Evolutionary conservation across 2,113 vertebrate species (phyloP), one percentile per base, ranked within the genome.

Genomic region (Halichoerus grypus): DNA sequence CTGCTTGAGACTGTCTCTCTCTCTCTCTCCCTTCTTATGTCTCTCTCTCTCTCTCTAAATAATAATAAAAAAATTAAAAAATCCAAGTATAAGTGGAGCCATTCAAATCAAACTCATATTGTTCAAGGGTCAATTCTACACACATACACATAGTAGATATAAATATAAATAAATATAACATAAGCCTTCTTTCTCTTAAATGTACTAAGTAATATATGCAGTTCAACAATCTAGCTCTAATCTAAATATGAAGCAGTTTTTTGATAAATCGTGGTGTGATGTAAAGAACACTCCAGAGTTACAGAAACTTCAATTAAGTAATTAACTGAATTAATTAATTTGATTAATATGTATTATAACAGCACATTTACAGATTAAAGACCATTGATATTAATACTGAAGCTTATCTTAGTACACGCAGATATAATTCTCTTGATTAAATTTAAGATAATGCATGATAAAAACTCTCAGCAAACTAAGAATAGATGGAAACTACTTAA

Each of bases 271-370:
- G 61, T 26, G n/a, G 14, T 8, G 46, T 69, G 19, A 71, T 84
- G 18, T 42, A 95, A 83, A 61, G 36, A 95, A 39, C 19, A 28
- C 14, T 90, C 94, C 39, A 81, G 36, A 82, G n/a, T 80, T 69
- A 83, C 21, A 89, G 31, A 94, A 84, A 93, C 2, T 57, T 92
- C 71, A 72, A 49, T 87, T 88, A 83, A 39, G 24, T 67, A 89
- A 36, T 88, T 87, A 89, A 7, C 28, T 53, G 10, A 94, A 49
- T 87, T 86, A 28, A 67, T 79, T 81, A 55, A 80, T 88, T 83
- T 67, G 39, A 85, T 74, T 87, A 53, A 5, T 55, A 61, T 67
- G 61, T 87, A 83, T 33, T 84, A 1, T n/a, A 91, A 92, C 14
- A 51, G 16, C 15, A 31, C 19, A 72, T 59, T 94, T 67, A 59